phyloP scores from a whole-genome alignment of 2,797 vertebrate species.

The Poecilia velifera region DNA sequence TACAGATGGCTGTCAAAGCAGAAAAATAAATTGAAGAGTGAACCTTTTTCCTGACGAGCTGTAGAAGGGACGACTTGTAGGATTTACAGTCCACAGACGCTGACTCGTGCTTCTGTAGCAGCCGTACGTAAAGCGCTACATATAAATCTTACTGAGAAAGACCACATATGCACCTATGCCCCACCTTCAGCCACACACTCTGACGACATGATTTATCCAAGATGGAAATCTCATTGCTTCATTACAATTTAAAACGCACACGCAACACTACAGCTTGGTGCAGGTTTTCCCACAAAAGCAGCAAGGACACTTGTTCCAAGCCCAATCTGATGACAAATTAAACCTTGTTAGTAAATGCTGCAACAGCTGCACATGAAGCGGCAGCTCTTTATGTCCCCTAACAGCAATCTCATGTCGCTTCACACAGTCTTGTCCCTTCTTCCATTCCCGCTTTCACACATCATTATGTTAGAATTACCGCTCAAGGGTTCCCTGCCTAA shows the following conservation, averaged over 20 bases:
- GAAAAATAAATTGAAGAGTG: conserved; percentile 2
- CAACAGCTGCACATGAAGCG: conserved; percentile 38
- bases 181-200: conserved; percentile 35
- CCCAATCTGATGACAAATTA: conserved; percentile 41
- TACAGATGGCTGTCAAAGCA: conserved; percentile 5
- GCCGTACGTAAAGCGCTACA: conserved; percentile 24
- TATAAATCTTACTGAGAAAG: conserved; percentile 22
- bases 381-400: conserved; percentile 43
- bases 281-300: conserved; percentile 51
- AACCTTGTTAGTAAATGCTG: conserved; percentile 41
- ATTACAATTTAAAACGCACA: background rate
- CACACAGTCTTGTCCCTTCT: conserved; percentile 32
- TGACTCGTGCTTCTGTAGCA: conserved; percentile 16
- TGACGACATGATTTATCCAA: conserved; percentile 32
- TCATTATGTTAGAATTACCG: conserved; percentile 71
- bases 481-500: conserved; percentile 48
- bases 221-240: conserved; percentile 37
- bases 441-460: conserved; percentile 50
- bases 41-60: background rate
- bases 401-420: conserved; percentile 59
- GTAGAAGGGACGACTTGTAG: conserved; percentile 16
- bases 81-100: conserved; percentile 32
- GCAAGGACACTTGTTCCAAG: conserved; percentile 40
- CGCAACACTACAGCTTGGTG: conserved; percentile 25
- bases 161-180: conserved; percentile 5